Evolutionary conservation across 2,888 invertebrate species (phyloP).

Genomic region (Eristalis intricaria): DNA sequence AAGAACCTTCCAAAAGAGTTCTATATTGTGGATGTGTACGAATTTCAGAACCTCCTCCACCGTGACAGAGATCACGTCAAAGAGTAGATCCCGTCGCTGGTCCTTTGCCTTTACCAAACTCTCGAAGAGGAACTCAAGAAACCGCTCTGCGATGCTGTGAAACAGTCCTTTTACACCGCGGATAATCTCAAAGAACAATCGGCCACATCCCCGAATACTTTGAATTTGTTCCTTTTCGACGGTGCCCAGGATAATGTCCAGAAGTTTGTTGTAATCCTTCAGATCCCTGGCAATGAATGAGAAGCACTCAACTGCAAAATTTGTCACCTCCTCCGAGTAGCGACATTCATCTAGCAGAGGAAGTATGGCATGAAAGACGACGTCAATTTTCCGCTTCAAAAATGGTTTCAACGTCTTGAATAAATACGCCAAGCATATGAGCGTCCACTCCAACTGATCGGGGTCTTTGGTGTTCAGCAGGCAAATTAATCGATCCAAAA

Average conservation of each 20-base stretch:
- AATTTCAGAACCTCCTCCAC: conserved; percentile 85
- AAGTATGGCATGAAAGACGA: conserved; percentile 87
- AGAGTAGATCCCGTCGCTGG: conserved; percentile 77
- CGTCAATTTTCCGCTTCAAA: conserved; percentile 89
- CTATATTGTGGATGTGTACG: conserved; percentile 85
- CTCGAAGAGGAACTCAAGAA: conserved; percentile 86
- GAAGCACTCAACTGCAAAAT: conserved; percentile 98
- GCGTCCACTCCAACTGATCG: conserved; percentile 92
- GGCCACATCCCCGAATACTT: conserved; percentile 90
- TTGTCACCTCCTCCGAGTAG: conserved; percentile 90
- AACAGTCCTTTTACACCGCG: conserved; percentile 92
- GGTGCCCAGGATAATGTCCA: conserved; percentile 86
- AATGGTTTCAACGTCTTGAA: conserved; percentile 94
- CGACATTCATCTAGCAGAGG: conserved; percentile 90
- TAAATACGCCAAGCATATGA: conserved; percentile 92
- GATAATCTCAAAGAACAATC: conserved; percentile 93
- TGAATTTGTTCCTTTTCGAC: conserved; percentile 87
- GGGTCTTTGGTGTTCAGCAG: conserved; percentile 89
- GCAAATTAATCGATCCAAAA: conserved; percentile 88
- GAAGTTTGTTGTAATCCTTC: conserved; percentile 88
- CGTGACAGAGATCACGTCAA: conserved; percentile 86
- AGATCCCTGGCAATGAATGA: conserved; percentile 96
- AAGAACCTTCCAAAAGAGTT: conserved; percentile 85
- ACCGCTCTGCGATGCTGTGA: conserved; percentile 90
- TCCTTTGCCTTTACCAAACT: conserved; percentile 83